Evolutionary conservation across 1,140 invertebrate species (phyloP).

Genomic region (Caenorhabditis brenneri): DNA sequence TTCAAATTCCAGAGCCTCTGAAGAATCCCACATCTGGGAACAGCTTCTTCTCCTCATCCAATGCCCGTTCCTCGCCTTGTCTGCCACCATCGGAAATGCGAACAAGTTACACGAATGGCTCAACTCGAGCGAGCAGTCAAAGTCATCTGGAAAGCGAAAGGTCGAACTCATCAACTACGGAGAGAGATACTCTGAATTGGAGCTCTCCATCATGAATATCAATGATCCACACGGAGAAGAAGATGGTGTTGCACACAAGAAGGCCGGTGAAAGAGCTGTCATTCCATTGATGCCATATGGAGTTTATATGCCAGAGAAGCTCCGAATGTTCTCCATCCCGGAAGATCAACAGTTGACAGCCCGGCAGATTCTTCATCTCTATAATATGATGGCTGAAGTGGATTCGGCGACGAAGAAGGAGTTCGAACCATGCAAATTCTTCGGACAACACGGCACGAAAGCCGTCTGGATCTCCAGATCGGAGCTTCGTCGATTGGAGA

Average conservation of each 20-base stretch:
- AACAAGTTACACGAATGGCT: conserved; percentile 65
- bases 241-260: not conserved
- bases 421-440: conserved; percentile 67
- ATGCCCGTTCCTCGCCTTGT: conserved; percentile 69
- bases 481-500: conserved; percentile 61
- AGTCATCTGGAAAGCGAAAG: conserved; percentile 50
- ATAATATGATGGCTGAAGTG: conserved; percentile 54
- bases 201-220: conserved; percentile 62
- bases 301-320: conserved; percentile 69
- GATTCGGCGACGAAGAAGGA: conserved; percentile 53
- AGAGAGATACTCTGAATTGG: conserved; percentile 70
- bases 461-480: conserved; percentile 64
- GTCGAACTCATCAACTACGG: conserved; percentile 67
- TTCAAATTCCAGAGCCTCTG: conserved; percentile 50
- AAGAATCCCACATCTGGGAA: conserved; percentile 69
- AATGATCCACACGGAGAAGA: conserved; percentile 38
- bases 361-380: conserved; percentile 64
- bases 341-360: conserved; percentile 69
- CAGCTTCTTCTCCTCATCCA: conserved; percentile 70
- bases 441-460: conserved; percentile 59
- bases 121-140: conserved; percentile 58
- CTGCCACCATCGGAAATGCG: conserved; percentile 68
- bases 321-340: conserved; percentile 69
- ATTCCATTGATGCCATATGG: conserved; percentile 66
- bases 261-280: conserved; percentile 39